Evolutionary conservation across 1,140 invertebrate genomes (phyloP), one percentile per base, ranked within the genome.

Genomic region (Geopemphigus sp.): DNA sequence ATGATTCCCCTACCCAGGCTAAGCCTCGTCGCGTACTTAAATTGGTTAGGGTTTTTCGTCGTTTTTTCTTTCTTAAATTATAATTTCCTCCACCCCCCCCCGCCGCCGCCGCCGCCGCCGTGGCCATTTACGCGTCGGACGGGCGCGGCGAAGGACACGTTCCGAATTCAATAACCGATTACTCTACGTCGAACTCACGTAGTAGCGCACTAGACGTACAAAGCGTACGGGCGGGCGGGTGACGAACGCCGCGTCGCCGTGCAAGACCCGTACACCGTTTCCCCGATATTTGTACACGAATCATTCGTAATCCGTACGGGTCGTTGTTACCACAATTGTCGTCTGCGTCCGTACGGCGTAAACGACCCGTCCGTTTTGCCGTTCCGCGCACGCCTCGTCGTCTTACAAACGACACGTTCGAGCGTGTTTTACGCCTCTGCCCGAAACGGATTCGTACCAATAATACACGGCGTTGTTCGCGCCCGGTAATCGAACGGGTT

Each of bases 141-240:
- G n/a, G n/a, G n/a, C n/a, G n/a, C 24, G 24, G 19, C 73, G 53
- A 57, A 76, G 73, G 73, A 76, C 73, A 76, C 73, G 73, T 24
- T 76, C 59, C 29, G 32, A 57, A 76, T 76, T 47, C 73, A 76
- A 76, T 76, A 76, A 76, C 56, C 73, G 73, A 76, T 76, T 76
- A 76, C 73, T 76, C n/a, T 76, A 45, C 32, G 59, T 76, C 45
- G 73, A 57, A n/a, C 73, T 59, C 73, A 32, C 24, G 19, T 45
- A n/a, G n/a, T n/a, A n/a, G n/a, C n/a, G n/a, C n/a, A n/a, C n/a
- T n/a, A n/a, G n/a, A n/a, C n/a, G n/a, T n/a, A n/a, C n/a, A n/a
- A n/a, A n/a, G n/a, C n/a, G n/a, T n/a, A n/a, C n/a, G n/a, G n/a
- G n/a, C n/a, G n/a, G n/a, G n/a, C n/a, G n/a, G 66, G 45, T 50